These are phyloP conservation scores for Sebastes diaconus DNA, from an alignment of 2,797 vertebrate genomes.

Conservation along the genomic window DNA sequence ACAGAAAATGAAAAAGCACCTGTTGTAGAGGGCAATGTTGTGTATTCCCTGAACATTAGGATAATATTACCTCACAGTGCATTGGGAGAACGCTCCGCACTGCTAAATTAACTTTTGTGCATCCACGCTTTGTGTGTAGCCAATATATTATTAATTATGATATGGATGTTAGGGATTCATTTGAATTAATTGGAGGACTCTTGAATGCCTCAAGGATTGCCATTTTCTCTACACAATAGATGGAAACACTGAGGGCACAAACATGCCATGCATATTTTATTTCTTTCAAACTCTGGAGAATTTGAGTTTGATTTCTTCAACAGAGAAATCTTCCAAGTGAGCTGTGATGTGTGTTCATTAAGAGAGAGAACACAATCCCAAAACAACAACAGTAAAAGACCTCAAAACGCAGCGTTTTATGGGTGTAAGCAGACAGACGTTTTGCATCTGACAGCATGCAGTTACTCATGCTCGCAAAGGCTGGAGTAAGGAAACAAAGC, in stretches of 20 bases:
- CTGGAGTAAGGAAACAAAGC: background rate
- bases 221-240: constrained; percentile 15
- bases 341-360: constrained; percentile 21
- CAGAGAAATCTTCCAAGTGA: background rate
- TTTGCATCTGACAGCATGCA: constrained; percentile 3
- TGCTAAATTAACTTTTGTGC: constrained; percentile 68
- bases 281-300: background rate
- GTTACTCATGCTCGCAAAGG: background rate
- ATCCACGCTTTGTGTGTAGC: constrained; percentile 13
- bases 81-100: constrained; percentile 31
- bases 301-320: constrained; percentile 20
- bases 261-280: background rate
- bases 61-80: constrained; percentile 47
- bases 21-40: constrained; percentile 65
- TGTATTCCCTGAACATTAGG: constrained; percentile 69
- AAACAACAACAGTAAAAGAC: background rate
- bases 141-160: constrained; percentile 62
- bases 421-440: background rate
- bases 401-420: background rate
- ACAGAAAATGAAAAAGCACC: constrained; percentile 80
- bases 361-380: background rate
- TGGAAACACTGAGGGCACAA: background rate
- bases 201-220: constrained; percentile 19
- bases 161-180: constrained; percentile 57
- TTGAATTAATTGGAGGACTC: constrained; percentile 59